phyloP scores from a whole-genome alignment of 1,140 invertebrate species.

The Scaptomyza montana region DNA sequence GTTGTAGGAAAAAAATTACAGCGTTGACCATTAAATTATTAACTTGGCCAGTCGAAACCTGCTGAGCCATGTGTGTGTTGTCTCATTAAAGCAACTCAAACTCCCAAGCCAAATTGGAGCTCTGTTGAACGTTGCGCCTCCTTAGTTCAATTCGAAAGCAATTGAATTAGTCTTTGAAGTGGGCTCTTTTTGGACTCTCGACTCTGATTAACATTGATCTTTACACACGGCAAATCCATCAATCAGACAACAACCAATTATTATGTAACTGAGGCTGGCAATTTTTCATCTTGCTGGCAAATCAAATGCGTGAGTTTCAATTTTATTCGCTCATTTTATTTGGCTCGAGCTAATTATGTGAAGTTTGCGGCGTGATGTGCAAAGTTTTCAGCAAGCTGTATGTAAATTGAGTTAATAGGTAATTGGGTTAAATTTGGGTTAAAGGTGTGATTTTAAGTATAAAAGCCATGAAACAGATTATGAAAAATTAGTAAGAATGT shows the following conservation, averaged over 20 bases:
- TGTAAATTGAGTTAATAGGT: conserved; percentile 74
- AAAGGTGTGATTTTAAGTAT: conserved; percentile 1
- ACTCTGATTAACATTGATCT: conserved; percentile 29
- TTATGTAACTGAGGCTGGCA: conserved; percentile 71
- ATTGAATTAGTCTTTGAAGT: conserved; percentile 70
- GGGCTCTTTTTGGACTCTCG: conserved; percentile 19
- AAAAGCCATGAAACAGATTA: conserved; percentile 2
- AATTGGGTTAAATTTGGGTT: conserved; percentile 60
- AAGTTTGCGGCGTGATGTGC: conserved; percentile 64
- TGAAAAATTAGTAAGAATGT: not conserved
- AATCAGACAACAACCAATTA: conserved; percentile 61
- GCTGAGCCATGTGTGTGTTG: conserved; percentile 65
- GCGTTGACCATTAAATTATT: conserved; percentile 78
- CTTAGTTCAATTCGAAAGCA: conserved; percentile 81
- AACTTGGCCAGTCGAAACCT: conserved; percentile 68
- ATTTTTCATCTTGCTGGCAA: conserved; percentile 43
- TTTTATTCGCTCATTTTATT: conserved; percentile 2
- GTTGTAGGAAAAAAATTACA: conserved; percentile 66
- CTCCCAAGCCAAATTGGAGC: conserved; percentile 31
- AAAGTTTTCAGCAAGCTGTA: conserved; percentile 46
- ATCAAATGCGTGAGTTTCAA: conserved; percentile 42
- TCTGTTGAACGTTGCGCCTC: conserved; percentile 52
- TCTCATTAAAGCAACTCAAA: conserved; percentile 65
- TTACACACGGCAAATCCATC: conserved; percentile 58
- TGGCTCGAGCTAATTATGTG: conserved; percentile 61